Percentiles rank a stretch among this genome's conserved stretches.
Conservation (phyloP, 1,140 invertebrate species). For the Lordiphosa collinella region DNA sequence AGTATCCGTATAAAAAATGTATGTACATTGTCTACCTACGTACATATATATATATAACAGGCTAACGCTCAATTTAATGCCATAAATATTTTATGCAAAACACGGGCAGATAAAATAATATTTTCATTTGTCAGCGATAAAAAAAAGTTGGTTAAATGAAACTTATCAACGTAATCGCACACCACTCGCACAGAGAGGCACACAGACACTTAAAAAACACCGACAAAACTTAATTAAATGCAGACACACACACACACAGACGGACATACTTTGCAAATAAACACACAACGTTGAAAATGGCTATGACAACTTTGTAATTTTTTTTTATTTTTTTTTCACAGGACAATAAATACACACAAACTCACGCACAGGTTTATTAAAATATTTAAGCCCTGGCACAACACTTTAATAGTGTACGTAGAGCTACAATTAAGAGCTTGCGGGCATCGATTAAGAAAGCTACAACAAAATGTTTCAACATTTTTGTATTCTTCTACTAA, state of each 20-base stretch:
- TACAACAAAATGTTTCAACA: no score
- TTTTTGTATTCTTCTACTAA: slow-evolving; percentile 16
- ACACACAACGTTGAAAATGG: slow-evolving; percentile 27
- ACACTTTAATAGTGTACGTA: slow-evolving; percentile 11
- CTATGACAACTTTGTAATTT: slow-evolving; percentile 25
- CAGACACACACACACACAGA: slow-evolving; percentile 29
- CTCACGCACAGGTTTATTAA: no score
- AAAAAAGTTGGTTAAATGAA: slow-evolving; percentile 38
- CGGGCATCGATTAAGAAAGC: no score
- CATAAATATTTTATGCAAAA: slow-evolving; percentile 65
- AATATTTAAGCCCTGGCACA: no score
- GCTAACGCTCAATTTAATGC: slow-evolving; percentile 58
- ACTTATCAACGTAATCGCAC: slow-evolving; percentile 52
- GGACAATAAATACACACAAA: no score
- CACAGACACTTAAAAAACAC: slow-evolving; percentile 40
- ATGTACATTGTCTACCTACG: no score
- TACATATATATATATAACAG: slow-evolving; percentile 5
- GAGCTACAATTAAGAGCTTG: no score
- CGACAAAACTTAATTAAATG: slow-evolving; percentile 71
- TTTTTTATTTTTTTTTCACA: slow-evolving; percentile 30
- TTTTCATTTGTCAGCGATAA: neutral
- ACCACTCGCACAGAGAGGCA: neutral
- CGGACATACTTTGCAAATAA: slow-evolving; percentile 23
- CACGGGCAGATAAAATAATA: slow-evolving; percentile 20
- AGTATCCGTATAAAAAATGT: slow-evolving; percentile 5